Conservation (phyloP, 2,888 invertebrate species). For the Caenorhabditis sinica region DNA sequence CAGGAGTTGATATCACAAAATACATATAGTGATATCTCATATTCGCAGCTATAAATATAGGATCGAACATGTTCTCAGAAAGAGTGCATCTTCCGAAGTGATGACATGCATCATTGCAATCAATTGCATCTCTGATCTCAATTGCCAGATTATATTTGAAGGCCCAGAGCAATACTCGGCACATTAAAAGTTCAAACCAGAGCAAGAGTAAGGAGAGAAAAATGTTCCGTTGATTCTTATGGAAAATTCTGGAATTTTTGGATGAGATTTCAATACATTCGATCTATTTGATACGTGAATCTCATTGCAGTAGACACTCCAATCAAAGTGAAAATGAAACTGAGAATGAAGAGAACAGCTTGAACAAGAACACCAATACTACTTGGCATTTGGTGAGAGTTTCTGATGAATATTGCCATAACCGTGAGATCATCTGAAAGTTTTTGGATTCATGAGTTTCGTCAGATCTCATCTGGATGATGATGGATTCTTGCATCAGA, state of each 20-base stretch:
- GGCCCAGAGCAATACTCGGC: conserved; percentile 49
- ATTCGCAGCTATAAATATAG: conserved; percentile 56
- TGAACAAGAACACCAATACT: conserved; percentile 45
- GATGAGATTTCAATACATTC: too few relatives aligned
- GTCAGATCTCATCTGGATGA: background rate
- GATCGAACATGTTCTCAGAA: conserved; percentile 28
- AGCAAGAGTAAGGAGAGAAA: conserved; percentile 51
- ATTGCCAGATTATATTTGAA: conserved; percentile 59
- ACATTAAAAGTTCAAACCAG: conserved; percentile 62
- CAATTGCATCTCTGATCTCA: conserved; percentile 37
- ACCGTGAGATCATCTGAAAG: conserved; percentile 60
- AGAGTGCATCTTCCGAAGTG: conserved; percentile 41
- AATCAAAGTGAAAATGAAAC: conserved; percentile 53
- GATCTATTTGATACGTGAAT: conserved; percentile 38
- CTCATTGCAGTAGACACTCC: conserved; percentile 54
- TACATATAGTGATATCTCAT: conserved; percentile 67
- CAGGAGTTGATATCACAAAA: conserved; percentile 53
- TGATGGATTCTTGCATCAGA: background rate
- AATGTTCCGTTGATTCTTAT: conserved; percentile 61
- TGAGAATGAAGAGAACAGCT: conserved; percentile 52
- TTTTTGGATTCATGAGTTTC: background rate
- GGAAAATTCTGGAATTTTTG: conserved; percentile 51
- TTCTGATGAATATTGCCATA: conserved; percentile 60
- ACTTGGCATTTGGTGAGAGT: conserved; percentile 51
- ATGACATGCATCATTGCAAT: conserved; percentile 47